Evolutionary conservation across 2,113 vertebrate genomes (phyloP).

Genomic region (Seriola quinqueradiata): DNA sequence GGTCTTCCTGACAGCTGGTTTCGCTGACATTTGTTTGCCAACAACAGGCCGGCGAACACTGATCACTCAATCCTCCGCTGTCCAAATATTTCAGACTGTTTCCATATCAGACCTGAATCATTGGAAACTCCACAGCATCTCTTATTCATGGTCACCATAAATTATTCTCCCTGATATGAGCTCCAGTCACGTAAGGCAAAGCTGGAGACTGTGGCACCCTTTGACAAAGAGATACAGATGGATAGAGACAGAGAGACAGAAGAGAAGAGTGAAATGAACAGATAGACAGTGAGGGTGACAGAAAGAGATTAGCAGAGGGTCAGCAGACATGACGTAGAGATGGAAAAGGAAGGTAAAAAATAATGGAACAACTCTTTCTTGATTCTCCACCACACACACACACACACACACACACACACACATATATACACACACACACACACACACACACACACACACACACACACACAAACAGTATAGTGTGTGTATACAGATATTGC

Average conservation of each 20-base stretch:
- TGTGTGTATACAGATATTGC: not conserved
- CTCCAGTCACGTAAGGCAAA: slow-evolving; percentile 86
- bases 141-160: slow-evolving; percentile 85
- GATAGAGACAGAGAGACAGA: slow-evolving; percentile 38
- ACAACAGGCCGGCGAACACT: slow-evolving; percentile 77
- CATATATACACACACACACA: not conserved
- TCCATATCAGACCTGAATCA: slow-evolving; percentile 82
- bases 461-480: not conserved
- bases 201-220: slow-evolving; percentile 65
- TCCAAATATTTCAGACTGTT: slow-evolving; percentile 86
- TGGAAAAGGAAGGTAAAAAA: not conserved
- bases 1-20: slow-evolving; percentile 70
- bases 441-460: not conserved
- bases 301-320: slow-evolving; percentile 42
- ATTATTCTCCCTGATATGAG: slow-evolving; percentile 87
- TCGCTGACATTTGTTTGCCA: slow-evolving; percentile 80
- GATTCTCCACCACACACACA: not conserved
- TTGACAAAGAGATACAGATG: slow-evolving; percentile 56
- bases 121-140: slow-evolving; percentile 82
- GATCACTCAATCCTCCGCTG: slow-evolving; percentile 80
- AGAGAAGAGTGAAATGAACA: slow-evolving; percentile 36
- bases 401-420: not conserved
- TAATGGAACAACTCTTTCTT: not conserved
- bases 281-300: slow-evolving; percentile 26
- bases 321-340: slow-evolving; percentile 18